Base-by-base conservation (phyloP, 2,888 invertebrate species). In the Chloroclysta siterata region DNA sequence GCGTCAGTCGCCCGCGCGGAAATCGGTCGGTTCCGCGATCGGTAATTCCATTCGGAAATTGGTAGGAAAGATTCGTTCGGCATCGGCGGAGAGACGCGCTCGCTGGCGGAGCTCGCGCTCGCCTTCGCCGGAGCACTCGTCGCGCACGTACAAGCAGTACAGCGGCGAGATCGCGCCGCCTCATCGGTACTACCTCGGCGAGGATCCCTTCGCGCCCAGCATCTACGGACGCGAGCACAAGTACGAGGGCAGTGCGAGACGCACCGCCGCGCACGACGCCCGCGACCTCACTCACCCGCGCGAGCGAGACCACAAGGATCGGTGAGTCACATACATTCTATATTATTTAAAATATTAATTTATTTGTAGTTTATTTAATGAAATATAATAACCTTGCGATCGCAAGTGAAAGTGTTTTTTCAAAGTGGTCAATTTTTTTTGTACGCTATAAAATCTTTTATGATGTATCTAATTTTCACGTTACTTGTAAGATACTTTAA, bases 221-320 rank as follows among this genome's bases (percentile, higher is more conserved):
- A 96, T 97, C 82, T 97, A 96, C 86, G 97, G 97, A 68, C 95
- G 96, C 78, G 97, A 97, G 88, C 96, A 96, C 87, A 96, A 97
- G 82, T 97, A 97, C 90, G 96, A 96, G 86, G 95, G 95, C 80
- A 94, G 94, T 86, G 89, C 95, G 66, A 90, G 90, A 75, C 90
- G 93, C 76, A 79, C 84, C 75, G 85, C 85, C 81, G 88, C 81
- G 67, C 76, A 76, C 72, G 90, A 90, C 86, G 78, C 83, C 77
- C 90, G 93, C 72, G 90, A 89, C 74, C 33, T 85, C 53, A 52
- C 8, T 2, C 89, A 89, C 84, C 78, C 82, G 77, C 90, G 92
- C 70, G 89, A 89, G 72, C 83, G 86, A 11, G 54, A 62, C 14
- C 61, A 69, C 68, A 82, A 92, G 76, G 87, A 94, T 82, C 80